A percentile compares a stretch with the other conserved stretches of the same genome.
These are phyloP conservation scores for Parotocinclus haroldoi DNA, from an alignment of 2,797 vertebrate species.

Conservation along the genomic window DNA sequence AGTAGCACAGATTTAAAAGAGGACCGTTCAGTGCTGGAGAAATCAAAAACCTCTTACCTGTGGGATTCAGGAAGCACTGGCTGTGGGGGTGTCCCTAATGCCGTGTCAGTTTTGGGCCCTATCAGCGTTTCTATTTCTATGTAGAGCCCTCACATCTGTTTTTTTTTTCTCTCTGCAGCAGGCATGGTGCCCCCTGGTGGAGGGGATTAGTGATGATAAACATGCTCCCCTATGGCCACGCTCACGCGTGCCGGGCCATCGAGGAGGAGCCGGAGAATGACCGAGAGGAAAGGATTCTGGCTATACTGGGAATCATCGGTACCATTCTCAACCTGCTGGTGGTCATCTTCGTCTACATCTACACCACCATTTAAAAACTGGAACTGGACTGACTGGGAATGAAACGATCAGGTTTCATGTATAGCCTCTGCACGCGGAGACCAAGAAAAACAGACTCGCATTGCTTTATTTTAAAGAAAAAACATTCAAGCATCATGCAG, in stretches of 20 bases:
- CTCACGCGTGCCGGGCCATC: constrained; percentile 68
- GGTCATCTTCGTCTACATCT: constrained; percentile 76
- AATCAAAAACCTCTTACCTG: no score
- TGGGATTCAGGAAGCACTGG: no score
- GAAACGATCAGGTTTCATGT: not conserved
- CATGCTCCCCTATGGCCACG: constrained; percentile 75
- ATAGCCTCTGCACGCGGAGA: not conserved
- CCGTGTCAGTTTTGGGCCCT: no score
- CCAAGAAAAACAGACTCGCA: constrained; percentile 2
- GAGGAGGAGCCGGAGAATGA: constrained; percentile 69
- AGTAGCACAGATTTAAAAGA: no score
- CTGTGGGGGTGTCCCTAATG: no score
- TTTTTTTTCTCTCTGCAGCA: constrained; percentile 41
- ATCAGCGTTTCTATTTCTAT: no score
- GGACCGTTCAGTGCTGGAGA: no score
- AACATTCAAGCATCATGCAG: constrained; percentile 23
- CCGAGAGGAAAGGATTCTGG: constrained; percentile 70
- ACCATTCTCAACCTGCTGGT: constrained; percentile 78
- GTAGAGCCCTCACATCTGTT: not conserved
- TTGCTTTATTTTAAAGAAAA: constrained; percentile 20
- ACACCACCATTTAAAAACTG: constrained; percentile 57
- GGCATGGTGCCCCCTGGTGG: constrained; percentile 63
- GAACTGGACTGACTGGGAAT: not conserved
- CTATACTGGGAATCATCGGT: constrained; percentile 73
- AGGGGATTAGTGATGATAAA: constrained; percentile 74